phyloP scores from a whole-genome alignment of 2,797 vertebrate species.

The Cossypha heuglini region DNA sequence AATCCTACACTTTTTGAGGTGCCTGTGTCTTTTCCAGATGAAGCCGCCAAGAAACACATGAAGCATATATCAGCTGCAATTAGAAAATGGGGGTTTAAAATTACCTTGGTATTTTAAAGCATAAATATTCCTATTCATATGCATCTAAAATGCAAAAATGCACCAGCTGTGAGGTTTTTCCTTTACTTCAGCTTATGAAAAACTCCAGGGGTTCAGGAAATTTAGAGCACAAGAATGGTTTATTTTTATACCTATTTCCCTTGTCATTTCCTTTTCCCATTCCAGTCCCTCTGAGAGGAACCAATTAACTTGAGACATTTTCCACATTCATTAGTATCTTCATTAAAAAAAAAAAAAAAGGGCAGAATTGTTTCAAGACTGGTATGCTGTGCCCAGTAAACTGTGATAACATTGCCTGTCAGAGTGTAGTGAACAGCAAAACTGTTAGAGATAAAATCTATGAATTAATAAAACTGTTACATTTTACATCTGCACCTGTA shows the following conservation, averaged over 20 bases:
- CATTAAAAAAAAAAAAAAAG: neutral
- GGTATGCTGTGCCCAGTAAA: neutral
- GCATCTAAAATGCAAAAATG: neutral
- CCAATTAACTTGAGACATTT: conserved; percentile 41
- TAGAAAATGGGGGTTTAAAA: conserved; percentile 41
- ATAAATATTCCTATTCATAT: conserved; percentile 7
- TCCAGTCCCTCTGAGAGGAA: conserved; percentile 10
- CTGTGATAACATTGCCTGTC: neutral
- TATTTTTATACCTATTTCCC: conserved; percentile 32
- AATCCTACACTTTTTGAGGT: conserved; percentile 6
- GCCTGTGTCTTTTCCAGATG: conserved; percentile 29
- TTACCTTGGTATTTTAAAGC: neutral
- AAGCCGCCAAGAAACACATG: conserved; percentile 48
- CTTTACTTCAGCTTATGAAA: conserved; percentile 34
- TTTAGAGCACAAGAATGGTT: neutral
- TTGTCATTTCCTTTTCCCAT: conserved; percentile 38
- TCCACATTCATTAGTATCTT: conserved; percentile 22
- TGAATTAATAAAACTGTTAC: neutral
- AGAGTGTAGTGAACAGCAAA: neutral
- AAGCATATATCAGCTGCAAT: conserved; percentile 7
- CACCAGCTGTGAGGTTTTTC: conserved; percentile 15
- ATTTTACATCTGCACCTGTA: neutral
- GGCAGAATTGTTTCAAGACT: conserved; percentile 10
- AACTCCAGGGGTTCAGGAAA: neutral
- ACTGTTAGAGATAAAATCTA: neutral